Evolutionary conservation across 2,888 invertebrate genomes (phyloP), one percentile per base, ranked within the genome.

Genomic region (Tricholauxania praeusta): DNA sequence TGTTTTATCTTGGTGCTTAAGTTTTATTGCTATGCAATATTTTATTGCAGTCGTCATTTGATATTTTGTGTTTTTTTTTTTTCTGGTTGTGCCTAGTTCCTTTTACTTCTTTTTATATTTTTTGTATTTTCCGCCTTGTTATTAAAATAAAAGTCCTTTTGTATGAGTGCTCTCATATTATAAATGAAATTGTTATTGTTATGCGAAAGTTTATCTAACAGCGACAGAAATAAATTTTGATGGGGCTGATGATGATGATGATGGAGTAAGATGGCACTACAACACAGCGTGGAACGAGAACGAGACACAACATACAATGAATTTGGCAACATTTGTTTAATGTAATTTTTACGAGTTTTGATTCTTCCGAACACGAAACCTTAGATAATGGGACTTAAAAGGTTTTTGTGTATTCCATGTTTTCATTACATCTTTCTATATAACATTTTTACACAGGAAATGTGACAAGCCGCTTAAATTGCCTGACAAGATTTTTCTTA

Each of bases 11-110:
- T 14, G 39, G 48, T 47, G 63, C 64, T 64, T 51, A 14, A 64
- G 19, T 19, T 64, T 64, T 64, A 64, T 64, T 64, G 64, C 64
- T 64, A 51, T 39, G 39, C 64, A 64, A 64, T 64, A 64, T 64
- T 64, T 64, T 64, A 64, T 64, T 64, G 64, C 28, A 22, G 51
- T 51, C 51, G 64, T 51, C 32, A 64, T 64, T 64, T 49, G 5
- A 39, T 39, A 39, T 39, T 39, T 39, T 39, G 15, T 32, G 39
- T 39, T 39, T 39, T n/a, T 22, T 22, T 55, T 22, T 55, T 12
- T n/a, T 55, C 55, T 55, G 12, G 15, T 55, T 55, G 39, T 19
- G 17, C 55, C 55, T 8, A 39, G 39, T 10, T 39, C 55, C 55
- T 4, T 39, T 39, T 7, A 39, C 39, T 39, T 28, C 22, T 28